Evolutionary conservation across 1,140 invertebrate species (phyloP).

Genomic region (Cherax destructor): DNA sequence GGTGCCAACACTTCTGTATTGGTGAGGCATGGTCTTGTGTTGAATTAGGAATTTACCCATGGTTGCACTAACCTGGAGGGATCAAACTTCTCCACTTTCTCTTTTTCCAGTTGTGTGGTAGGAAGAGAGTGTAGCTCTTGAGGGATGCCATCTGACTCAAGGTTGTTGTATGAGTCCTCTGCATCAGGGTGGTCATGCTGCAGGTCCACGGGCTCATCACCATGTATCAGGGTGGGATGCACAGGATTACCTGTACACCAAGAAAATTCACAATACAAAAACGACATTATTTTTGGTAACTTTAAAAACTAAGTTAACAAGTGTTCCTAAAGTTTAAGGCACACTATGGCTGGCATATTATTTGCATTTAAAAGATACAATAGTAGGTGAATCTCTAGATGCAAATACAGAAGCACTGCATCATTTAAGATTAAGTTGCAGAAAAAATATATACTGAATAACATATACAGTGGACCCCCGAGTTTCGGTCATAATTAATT

Average conservation of each 20-base stretch:
- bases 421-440: no score
- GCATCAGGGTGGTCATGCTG: background rate
- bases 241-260: background rate
- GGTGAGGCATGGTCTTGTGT: no score
- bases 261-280: background rate
- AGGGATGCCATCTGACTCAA: background rate
- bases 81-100: slow-evolving; percentile 45
- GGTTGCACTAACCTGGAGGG: slow-evolving; percentile 19
- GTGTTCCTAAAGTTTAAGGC: background rate
- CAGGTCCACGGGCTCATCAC: background rate
- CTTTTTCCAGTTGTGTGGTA: slow-evolving; percentile 49
- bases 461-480: no score
- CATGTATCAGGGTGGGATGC: background rate
- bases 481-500: no score
- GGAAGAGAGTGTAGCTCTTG: background rate
- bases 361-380: background rate
- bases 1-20: no score
- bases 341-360: background rate
- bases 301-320: no score
- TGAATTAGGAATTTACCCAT: no score
- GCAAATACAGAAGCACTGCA: no score
- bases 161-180: background rate
- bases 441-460: no score
- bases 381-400: background rate
- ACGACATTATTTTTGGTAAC: no score